Base-by-base conservation (phyloP, 1,140 invertebrate genomes). In the Ephestia elutella region DNA sequence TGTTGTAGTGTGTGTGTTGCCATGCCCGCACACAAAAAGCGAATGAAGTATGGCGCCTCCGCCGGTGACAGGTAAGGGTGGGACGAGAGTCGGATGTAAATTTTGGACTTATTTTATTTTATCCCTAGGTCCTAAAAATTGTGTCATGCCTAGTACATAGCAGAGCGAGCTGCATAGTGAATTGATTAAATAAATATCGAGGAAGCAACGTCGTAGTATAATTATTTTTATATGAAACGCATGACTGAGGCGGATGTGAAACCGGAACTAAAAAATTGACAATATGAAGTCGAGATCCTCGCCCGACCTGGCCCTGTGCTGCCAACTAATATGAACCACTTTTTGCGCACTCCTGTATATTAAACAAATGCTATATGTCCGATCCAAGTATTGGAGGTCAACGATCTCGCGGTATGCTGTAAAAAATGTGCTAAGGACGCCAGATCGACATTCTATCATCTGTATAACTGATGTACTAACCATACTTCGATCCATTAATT, bases 381-480 rank as follows among this genome's bases (percentile, higher is more conserved):
- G 70, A 25, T 53, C 21, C 15, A 5, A 74, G 71, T 82, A 81
- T 70, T 69, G 65, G 75, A 80, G 85, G 82, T 86, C 85, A 80
- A 82, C 62, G 80, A 67, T 77, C 82, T 68, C 56, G 63, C 48
- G 73, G 82, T 81, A 86, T 83, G 82, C 72, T 81, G 72, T 85
- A 82, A 86, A 87, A 87, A 86, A 84, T 86, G 75, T 66, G 72
- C 64, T 86, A 86, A 87, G 82, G 82, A 86, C 82, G 78, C 71
- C 66, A 70, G 62, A 70, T 79, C 65, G 71, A 65, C 68, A 71
- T 74, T 73, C 74, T 79, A 79, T 77, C 76, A 75, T 72, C 61
- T 60, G 63, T 67, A 71, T 55, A 67, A 70, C 56, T 69, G 68
- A 72, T 79, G 30, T 54, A 54, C 53, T 18, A 35, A 54, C 18